Percentiles rank a stretch among this genome's conserved stretches.
These are phyloP conservation scores for Entomyzon cyanotis DNA, from an alignment of 2,113 vertebrate genomes.

Conservation along the genomic window DNA sequence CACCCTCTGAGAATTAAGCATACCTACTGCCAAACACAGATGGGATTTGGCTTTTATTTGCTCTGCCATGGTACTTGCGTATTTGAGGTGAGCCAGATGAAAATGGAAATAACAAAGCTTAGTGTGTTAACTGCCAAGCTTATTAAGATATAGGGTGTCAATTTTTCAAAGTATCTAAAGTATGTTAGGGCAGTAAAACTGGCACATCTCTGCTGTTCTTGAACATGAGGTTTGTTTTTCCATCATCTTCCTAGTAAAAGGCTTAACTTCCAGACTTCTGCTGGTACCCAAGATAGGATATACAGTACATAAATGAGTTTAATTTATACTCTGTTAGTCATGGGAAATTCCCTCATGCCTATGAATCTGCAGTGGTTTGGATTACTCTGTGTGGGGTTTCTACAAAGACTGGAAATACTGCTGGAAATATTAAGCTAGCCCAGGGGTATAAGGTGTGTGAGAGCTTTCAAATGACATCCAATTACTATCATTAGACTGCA, in stretches of 20 bases:
- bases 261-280: not conserved
- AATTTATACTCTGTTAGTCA: not conserved
- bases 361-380: not conserved
- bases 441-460: not conserved
- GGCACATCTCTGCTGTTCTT: not conserved
- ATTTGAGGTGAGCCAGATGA: constrained; percentile 7
- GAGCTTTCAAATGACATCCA: not conserved
- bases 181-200: not conserved
- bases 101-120: not conserved
- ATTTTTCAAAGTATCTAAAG: not conserved
- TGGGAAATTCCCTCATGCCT: not conserved
- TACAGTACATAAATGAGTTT: not conserved
- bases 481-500: not conserved
- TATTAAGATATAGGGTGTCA: not conserved
- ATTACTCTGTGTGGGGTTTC: not conserved
- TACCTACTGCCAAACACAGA: not conserved
- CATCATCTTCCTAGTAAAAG: not conserved
- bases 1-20: not conserved
- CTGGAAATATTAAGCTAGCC: not conserved
- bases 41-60: not conserved
- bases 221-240: not conserved
- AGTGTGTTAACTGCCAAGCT: not conserved
- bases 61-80: not conserved
- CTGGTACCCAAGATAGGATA: not conserved
- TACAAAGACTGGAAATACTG: not conserved